phyloP scores from a whole-genome alignment of 2,797 vertebrate genomes.

The Chrosomus eos region DNA sequence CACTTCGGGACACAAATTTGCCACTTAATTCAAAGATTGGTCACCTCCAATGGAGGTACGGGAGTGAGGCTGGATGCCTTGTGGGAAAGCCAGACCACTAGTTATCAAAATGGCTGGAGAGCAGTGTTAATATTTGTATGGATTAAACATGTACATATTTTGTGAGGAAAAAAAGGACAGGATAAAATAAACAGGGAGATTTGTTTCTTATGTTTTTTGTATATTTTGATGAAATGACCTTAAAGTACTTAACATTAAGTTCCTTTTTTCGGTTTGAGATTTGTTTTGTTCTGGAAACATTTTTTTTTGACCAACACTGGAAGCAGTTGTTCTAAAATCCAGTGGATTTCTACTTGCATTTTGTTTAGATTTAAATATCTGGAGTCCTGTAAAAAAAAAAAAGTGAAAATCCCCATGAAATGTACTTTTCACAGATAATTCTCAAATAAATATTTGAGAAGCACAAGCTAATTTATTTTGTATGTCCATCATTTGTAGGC shows the following conservation, averaged over 20 bases:
- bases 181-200: conserved; percentile 48
- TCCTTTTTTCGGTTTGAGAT: conserved; percentile 57
- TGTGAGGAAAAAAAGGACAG: conserved; percentile 50
- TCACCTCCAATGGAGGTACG: conserved; percentile 62
- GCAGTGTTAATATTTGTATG: conserved; percentile 71
- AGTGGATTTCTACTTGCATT: conserved; percentile 70
- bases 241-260: conserved; percentile 59
- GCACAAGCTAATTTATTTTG: conserved; percentile 50
- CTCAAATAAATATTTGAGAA: conserved; percentile 37
- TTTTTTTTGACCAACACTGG: conserved; percentile 60
- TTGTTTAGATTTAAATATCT: conserved; percentile 21
- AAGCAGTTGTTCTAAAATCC: conserved; percentile 67
- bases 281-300: conserved; percentile 33
- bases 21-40: conserved; percentile 58
- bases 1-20: conserved; percentile 56
- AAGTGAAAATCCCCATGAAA: conserved; percentile 18
- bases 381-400: neutral
- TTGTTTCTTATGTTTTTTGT: conserved; percentile 45
- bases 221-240: conserved; percentile 60
- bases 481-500: conserved; percentile 33
- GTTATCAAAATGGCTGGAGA: conserved; percentile 51
- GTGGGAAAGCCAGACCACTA: conserved; percentile 43
- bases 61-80: conserved; percentile 39
- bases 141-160: conserved; percentile 62
- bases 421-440: conserved; percentile 8